Evolutionary conservation across 2,113 vertebrate species (phyloP).

Genomic region (Eleginops maclovinus): DNA sequence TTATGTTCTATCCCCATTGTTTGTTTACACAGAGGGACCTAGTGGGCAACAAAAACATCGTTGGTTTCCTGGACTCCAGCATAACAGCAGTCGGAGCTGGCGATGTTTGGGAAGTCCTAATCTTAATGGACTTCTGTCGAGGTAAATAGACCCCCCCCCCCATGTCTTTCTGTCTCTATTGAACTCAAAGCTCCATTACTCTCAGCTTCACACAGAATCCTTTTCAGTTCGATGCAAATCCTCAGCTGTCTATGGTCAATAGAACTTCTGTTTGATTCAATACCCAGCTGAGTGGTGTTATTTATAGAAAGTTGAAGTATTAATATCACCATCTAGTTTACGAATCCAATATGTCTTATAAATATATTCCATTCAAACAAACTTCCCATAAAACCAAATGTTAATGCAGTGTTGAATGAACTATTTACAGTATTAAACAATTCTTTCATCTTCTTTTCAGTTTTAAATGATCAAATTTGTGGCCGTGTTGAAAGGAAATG

Average conservation of each 20-base stretch:
- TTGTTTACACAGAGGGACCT: constrained; percentile 88
- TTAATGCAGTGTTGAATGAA: not conserved
- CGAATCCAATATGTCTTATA: not conserved
- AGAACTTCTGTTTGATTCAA: constrained; percentile 12
- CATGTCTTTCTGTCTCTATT: constrained; percentile 4
- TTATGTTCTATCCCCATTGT: not conserved
- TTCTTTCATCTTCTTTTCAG: not conserved
- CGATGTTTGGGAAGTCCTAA: constrained; percentile 98
- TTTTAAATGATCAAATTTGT: not conserved
- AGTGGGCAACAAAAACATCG: constrained; percentile 96
- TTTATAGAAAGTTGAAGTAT: constrained; percentile 28
- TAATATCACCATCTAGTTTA: not conserved
- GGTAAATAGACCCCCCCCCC: constrained; percentile 82
- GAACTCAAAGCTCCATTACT: constrained; percentile 32
- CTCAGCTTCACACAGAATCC: constrained; percentile 19
- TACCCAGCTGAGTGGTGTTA: constrained; percentile 24
- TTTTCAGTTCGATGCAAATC: constrained; percentile 13
- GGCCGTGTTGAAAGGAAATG: not conserved
- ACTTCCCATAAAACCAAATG: not conserved
- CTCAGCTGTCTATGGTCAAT: constrained; percentile 21
- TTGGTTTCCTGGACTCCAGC: constrained; percentile 96
- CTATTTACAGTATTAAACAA: not conserved
- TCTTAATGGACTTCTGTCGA: constrained; percentile 98
- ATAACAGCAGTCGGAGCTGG: constrained; percentile 92
- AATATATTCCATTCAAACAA: not conserved